Evolutionary conservation across 1,140 invertebrate species (phyloP), one percentile per base, ranked within the genome.

Genomic region (Mactra quadrangularis): DNA sequence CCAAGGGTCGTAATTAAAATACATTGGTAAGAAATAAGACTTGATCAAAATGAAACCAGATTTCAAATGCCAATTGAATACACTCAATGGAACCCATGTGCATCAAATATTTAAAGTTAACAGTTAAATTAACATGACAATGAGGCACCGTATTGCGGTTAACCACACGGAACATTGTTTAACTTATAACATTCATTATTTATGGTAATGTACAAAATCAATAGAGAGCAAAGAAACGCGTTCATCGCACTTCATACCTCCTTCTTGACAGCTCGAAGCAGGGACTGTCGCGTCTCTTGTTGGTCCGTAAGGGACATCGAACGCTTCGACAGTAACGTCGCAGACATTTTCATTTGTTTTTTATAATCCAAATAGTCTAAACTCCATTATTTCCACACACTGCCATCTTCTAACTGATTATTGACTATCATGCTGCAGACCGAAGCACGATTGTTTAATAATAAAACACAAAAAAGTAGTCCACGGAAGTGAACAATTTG

Each of bases 241-340:
- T 22, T 59, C 9, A 60, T 50, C 29, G 50, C 7, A 19, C 15
- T 68, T 27, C 92, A 94, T 87, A 95, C 95, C 94, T 97, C 96
- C 92, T 97, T 97, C 92, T 97, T 97, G 13, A 97, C 96, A 84
- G 94, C 94, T 55, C 95, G 94, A 62, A 97, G 96, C 33, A 97
- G 94, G 83, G 95, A 95, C 88, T 97, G 96, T 92, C 96, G 96
- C 87, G 94, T 95, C 25, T 94, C 93, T n/a, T 41, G 33, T 41
- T 71, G 53, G 70, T 82, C 70, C 79, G 55, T 41, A 3, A 74
- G 19, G 45, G 70, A 74, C 59, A 75, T 64, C 3, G 55, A 75
- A 33, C 53, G 53, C 66, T 71, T 81, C 17, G 60, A 59, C 45
- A 71, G 66, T 35, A 81, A 50, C n/a, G 35, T 60, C 7, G 66